These are phyloP conservation scores for Motacilla alba DNA, from an alignment of 2,113 vertebrate species.

Conservation along the genomic window DNA sequence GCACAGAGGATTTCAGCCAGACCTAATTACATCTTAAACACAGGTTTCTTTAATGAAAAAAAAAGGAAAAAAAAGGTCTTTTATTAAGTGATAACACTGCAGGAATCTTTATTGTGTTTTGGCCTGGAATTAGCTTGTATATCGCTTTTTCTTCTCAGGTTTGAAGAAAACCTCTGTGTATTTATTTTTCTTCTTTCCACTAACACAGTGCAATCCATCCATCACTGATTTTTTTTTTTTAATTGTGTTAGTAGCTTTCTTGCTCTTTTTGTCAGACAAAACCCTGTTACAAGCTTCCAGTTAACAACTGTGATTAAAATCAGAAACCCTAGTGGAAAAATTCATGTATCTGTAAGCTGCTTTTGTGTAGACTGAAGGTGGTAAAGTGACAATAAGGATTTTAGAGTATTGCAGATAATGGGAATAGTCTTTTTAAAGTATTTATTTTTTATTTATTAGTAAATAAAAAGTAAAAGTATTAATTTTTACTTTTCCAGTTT, in stretches of 20 bases:
- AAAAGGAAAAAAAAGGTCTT: accelerated
- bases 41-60: neutral
- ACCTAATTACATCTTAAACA: neutral
- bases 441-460: neutral
- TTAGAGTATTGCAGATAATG: neutral
- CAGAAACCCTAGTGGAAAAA: neutral
- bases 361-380: neutral
- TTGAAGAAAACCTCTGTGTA: neutral
- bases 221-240: neutral
- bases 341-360: neutral
- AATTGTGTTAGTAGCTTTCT: neutral
- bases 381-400: neutral
- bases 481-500: neutral
- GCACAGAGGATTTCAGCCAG: neutral
- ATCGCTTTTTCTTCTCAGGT: neutral
- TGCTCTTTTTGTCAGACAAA: neutral
- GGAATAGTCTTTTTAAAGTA: neutral
- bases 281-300: neutral
- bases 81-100: neutral
- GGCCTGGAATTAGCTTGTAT: neutral
- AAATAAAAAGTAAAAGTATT: neutral
- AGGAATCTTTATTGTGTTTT: neutral
- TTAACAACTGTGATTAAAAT: neutral
- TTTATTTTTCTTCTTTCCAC: neutral
- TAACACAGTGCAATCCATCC: neutral